Conservation (phyloP, 2,888 invertebrate genomes). For the Patella caerulea region DNA sequence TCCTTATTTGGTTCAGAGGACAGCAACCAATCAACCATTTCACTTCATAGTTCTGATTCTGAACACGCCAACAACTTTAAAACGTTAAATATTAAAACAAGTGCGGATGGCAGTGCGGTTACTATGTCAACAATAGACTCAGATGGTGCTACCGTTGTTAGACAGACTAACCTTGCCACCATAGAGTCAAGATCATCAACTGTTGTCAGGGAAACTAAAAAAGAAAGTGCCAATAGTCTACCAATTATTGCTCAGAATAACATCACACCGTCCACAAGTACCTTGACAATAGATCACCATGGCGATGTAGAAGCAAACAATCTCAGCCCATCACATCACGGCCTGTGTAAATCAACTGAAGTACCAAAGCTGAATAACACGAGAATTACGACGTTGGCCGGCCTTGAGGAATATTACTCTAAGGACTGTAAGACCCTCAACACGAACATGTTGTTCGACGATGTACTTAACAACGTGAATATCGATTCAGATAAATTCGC, state of each 20-base stretch:
- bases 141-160: not conserved
- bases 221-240: not conserved
- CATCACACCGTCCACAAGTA: not conserved
- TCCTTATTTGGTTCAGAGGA: slow-evolving; percentile 51
- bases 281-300: not conserved
- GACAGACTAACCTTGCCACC: not conserved
- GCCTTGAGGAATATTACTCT: slow-evolving; percentile 74
- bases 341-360: not conserved
- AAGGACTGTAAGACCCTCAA: slow-evolving; percentile 78
- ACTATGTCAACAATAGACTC: not conserved
- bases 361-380: slow-evolving; percentile 39
- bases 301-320: not conserved
- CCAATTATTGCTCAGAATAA: slow-evolving; percentile 2
- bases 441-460: slow-evolving; percentile 73
- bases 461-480: slow-evolving; percentile 72
- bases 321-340: not conserved
- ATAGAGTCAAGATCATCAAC: not conserved
- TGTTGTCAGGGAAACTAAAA: too few relatives aligned
- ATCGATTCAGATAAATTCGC: slow-evolving; percentile 76
- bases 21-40: slow-evolving; percentile 61
- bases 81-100: slow-evolving; percentile 8
- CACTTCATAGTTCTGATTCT: slow-evolving; percentile 56
- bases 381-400: slow-evolving; percentile 33
- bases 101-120: not conserved
- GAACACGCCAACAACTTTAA: slow-evolving; percentile 50